Evolutionary conservation across 2,113 vertebrate genomes (phyloP), one percentile per base, ranked within the genome.

Genomic region (Xyliphius kryptos): DNA sequence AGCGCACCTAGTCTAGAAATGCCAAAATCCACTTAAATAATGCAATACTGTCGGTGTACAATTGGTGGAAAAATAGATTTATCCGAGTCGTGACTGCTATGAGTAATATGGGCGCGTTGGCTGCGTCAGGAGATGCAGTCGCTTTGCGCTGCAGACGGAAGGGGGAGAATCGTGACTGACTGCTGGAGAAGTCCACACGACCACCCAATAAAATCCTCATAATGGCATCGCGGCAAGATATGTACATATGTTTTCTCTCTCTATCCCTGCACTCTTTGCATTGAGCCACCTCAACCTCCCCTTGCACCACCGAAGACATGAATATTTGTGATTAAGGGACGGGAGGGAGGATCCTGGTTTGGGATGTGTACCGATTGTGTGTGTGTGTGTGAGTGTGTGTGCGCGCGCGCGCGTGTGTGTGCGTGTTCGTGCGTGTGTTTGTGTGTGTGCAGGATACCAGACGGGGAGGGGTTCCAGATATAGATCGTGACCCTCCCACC

Each of bases 151-250:
- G 89, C 91, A 92, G 93, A 92, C 91, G 89, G 91, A 89, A 90
- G 90, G 89, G 88, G 89, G 89, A 82, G 88, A 94, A 92, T 97
- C 93, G 94, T 97, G 94, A 97, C 94, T 95, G 92, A 89, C 89
- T 92, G 85, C 89, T 92, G 85, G 88, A 90, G 87, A 89, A 89
- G 88, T 89, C 88, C 90, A 88, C 89, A 85, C 82, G 80, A 84
- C 79, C 81, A 81, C 82, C 82, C 81, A 85, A 87, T 81, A 79
- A 77, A 80, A 74, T 72, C 77, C 81, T 80, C 82, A 85, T 80
- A 83, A 68, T 80, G 81, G 74, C 61, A 71, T 74, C 46, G 60
- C 40, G 56, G 74, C 51, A 73, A 72, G 81, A 80, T 77, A 21
- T 71, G 72, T 68, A 44, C 68, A 70, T 41, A 64, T 71, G 67